These are phyloP conservation scores for Periophthalmodon schlosseri DNA, from an alignment of 2,113 vertebrate species.

Conservation along the genomic window DNA sequence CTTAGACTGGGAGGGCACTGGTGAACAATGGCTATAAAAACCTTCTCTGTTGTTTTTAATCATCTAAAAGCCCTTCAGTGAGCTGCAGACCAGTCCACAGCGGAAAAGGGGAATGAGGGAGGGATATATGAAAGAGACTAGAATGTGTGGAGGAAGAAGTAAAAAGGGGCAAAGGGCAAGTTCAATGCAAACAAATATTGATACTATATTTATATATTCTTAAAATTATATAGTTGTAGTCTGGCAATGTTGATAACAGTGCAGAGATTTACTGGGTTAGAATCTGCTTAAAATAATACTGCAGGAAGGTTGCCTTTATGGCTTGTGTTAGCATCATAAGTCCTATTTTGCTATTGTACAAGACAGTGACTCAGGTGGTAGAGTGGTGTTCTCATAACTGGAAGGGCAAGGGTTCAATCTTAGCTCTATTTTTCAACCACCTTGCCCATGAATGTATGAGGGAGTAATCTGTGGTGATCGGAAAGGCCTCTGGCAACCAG, in stretches of 20 bases:
- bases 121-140: slow-evolving; percentile 12
- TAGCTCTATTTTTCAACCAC: no score
- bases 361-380: no score
- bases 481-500: no score
- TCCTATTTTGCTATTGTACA: no score
- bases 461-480: no score
- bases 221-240: neutral
- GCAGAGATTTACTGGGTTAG: no score
- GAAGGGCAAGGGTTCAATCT: no score
- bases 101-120: slow-evolving; percentile 17
- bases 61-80: slow-evolving; percentile 62
- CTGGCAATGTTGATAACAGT: neutral
- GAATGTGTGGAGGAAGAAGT: slow-evolving; percentile 25
- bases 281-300: no score
- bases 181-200: slow-evolving; percentile 17
- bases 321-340: no score
- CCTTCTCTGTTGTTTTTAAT: slow-evolving; percentile 51
- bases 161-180: neutral
- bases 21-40: slow-evolving; percentile 40
- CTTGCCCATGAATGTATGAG: no score
- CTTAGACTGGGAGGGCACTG: slow-evolving; percentile 4
- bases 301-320: no score
- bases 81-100: slow-evolving; percentile 6
- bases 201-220: neutral
- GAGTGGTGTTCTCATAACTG: no score